Evolutionary conservation across 2,113 vertebrate species (phyloP).

Genomic region (Pseudonaja textilis): DNA sequence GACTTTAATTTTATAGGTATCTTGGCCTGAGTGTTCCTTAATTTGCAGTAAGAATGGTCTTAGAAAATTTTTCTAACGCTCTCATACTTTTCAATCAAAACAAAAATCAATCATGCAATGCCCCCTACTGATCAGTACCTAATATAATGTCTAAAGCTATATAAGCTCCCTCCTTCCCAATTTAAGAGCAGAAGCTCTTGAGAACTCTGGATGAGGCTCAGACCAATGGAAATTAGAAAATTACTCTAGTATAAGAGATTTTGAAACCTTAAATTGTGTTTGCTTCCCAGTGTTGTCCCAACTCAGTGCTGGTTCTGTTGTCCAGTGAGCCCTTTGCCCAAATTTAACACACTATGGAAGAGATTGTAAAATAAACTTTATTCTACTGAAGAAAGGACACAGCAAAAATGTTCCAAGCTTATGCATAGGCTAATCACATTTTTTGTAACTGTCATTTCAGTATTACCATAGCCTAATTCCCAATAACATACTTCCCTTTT

Average conservation of each 20-base stretch:
- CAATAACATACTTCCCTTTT: not conserved
- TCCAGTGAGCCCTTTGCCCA: not conserved
- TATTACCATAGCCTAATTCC: not conserved
- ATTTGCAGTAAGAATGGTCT: not conserved
- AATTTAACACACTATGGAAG: not conserved
- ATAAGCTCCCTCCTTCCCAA: not conserved
- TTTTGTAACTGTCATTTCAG: not conserved
- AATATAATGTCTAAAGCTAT: not conserved
- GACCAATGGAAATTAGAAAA: not conserved
- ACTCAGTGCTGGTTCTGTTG: not conserved
- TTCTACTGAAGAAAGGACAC: not conserved
- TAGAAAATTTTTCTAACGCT: not conserved
- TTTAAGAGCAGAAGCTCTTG: not conserved
- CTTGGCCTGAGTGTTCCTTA: not conserved
- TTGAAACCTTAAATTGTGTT: not conserved
- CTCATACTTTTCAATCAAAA: not conserved
- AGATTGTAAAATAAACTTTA: not conserved
- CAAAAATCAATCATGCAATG: not conserved
- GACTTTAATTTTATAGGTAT: not conserved
- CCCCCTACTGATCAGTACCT: not conserved
- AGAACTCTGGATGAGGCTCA: not conserved
- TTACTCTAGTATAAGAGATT: not conserved
- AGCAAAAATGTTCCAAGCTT: not conserved
- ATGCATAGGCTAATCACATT: not conserved
- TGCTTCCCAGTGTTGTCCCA: not conserved